phyloP scores from a whole-genome alignment of 23 tunicate species.

The Oikopleura dioica region DNA sequence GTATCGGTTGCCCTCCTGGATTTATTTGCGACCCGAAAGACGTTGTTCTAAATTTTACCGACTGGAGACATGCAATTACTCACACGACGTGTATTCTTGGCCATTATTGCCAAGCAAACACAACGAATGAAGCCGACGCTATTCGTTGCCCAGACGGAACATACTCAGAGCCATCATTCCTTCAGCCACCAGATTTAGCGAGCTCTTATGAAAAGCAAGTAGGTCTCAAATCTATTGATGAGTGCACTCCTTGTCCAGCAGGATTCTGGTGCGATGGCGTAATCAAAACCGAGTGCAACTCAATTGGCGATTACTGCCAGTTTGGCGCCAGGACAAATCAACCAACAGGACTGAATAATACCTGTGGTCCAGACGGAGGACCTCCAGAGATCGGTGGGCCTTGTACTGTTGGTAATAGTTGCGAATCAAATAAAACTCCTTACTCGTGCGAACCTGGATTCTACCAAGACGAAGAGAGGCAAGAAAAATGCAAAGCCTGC shows the following conservation, averaged over 20 bases:
- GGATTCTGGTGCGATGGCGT: constrained; percentile 27
- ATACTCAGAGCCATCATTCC: constrained; percentile 16
- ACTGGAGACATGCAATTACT: background rate
- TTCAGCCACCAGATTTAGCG: no score
- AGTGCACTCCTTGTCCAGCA: constrained; percentile 53
- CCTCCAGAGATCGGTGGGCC: background rate
- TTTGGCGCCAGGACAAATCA: background rate
- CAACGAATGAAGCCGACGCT: constrained; percentile 5
- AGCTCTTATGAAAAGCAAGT: background rate
- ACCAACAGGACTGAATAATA: background rate
- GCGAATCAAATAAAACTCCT: background rate
- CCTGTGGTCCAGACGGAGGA: background rate
- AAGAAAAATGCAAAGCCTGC: constrained; percentile 32
- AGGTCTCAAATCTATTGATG: constrained; percentile 15
- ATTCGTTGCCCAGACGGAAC: constrained; percentile 56
- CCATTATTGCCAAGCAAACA: background rate
- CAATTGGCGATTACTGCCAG: constrained; percentile 19
- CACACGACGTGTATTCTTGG: background rate
- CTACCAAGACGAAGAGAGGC: constrained; percentile 26
- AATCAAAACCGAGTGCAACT: constrained; percentile 7
- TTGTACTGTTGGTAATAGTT: background rate
- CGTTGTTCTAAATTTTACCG: background rate
- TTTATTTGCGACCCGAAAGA: background rate
- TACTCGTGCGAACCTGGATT: constrained; percentile 47
- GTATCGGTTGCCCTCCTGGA: constrained; percentile 41